These are phyloP conservation scores for Trisateles emortualis DNA, from an alignment of 2,888 invertebrate species.

Conservation along the genomic window DNA sequence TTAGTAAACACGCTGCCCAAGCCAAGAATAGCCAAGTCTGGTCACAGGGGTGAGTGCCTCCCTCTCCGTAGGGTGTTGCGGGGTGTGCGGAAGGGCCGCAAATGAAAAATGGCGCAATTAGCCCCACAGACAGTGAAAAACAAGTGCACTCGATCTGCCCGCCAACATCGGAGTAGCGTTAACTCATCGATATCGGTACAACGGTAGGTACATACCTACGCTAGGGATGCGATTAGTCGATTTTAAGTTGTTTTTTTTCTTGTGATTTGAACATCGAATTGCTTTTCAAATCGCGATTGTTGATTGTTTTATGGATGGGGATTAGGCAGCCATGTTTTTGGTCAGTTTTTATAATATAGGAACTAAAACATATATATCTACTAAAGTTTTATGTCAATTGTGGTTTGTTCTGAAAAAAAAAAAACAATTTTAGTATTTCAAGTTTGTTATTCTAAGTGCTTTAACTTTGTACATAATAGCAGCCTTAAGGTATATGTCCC, in stretches of 20 bases:
- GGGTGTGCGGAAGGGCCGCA: constrained; percentile 65
- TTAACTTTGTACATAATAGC: too few species aligned
- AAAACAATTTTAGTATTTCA: too few species aligned
- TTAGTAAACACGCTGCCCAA: constrained; percentile 61
- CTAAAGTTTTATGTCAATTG: too few species aligned
- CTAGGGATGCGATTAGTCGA: constrained; percentile 48
- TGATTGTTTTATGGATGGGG: neutral
- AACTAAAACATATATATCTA: too few species aligned
- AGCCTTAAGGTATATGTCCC: too few species aligned
- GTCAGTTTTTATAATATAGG: too few species aligned
- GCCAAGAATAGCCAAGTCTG: constrained; percentile 60
- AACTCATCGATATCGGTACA: constrained; percentile 66
- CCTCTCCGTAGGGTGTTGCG: constrained; percentile 35
- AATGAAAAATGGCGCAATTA: constrained; percentile 86
- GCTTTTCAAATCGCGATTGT: neutral
- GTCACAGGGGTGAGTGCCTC: constrained; percentile 47
- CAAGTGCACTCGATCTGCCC: constrained; percentile 83
- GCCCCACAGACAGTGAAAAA: constrained; percentile 85
- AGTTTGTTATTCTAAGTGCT: too few species aligned
- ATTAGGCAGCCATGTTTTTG: too few species aligned
- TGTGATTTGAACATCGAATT: constrained; percentile 5
- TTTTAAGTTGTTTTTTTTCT: constrained; percentile 21
- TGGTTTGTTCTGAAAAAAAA: too few species aligned
- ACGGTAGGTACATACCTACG: constrained; percentile 44
- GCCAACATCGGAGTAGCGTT: constrained; percentile 57